Evolutionary conservation across 2,888 invertebrate genomes (phyloP), one percentile per base, ranked within the genome.

Genomic region (Limnephilus rhombicus): DNA sequence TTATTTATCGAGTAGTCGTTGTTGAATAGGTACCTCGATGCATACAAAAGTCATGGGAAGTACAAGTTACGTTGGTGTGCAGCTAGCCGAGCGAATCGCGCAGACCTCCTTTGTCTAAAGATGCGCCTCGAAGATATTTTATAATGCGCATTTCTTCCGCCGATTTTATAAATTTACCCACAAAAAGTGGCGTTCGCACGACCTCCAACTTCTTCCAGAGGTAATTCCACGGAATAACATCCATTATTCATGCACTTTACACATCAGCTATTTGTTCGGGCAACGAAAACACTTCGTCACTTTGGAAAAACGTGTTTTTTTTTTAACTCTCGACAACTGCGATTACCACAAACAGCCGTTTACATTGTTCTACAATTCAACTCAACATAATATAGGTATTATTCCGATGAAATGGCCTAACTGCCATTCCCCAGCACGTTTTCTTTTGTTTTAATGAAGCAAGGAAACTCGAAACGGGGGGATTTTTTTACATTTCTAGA

Each of bases 1-100:
- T 82, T 82, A 31, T 82, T 82, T 82, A 82, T 82, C 82, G 82
- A 68, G 68, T n/a, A 68, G 68, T n/a, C 24, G 68, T 24, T n/a
- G 68, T 24, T 68, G 49, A 49, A 49, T 68, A 53, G 53, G 53
- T 53, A n/a, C 68, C n/a, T 18, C 68, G 68, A 68, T 68, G 13
- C 82, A 82, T 82, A 82, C 82, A 31, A 31, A 81, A 82, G 82
- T 5, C 82, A 82, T 82, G 82, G 31, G 82, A 82, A 82, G 82
- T 82, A 82, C 53, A 18, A 53, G 45, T 41, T 9, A 5, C 5
- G 45, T 41, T 41, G 9, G 53, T 53, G 53, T 82, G 82, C 31
- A 82, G 18, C 82, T 34, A 18, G 82, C 82, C 82, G 34, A 82
- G 82, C 82, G 82, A 34, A 82, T 34, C 82, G 34, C 31, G 82